Evolutionary conservation across 2,888 invertebrate genomes (phyloP).

Genomic region (Harpagoxenus sublaevis): DNA sequence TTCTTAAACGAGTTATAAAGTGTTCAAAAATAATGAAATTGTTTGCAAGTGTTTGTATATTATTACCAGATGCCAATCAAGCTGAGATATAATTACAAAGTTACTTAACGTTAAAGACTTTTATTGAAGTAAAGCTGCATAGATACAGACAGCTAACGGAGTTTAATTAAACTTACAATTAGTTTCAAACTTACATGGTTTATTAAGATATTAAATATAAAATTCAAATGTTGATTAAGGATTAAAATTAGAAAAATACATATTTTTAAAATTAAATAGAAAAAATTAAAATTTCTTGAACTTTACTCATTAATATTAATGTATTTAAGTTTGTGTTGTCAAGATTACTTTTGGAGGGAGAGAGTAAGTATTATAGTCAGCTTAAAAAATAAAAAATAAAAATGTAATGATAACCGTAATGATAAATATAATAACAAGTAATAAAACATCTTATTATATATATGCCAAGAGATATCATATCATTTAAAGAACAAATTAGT

Average conservation of each 20-base stretch:
- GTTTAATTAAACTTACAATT: constrained; percentile 36
- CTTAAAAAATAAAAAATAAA: background rate
- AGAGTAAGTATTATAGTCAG: background rate
- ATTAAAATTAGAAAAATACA: background rate
- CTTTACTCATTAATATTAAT: too few relatives aligned
- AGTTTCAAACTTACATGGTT: background rate
- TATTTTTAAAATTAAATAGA: too few relatives aligned
- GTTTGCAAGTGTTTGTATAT: constrained; percentile 39
- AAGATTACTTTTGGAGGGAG: background rate
- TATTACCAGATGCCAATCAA: constrained; percentile 53
- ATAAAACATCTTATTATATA: background rate
- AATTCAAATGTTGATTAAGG: background rate
- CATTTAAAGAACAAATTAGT: background rate
- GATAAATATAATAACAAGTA: background rate
- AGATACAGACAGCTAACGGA: background rate
- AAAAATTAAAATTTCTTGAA: too few relatives aligned
- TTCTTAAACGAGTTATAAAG: constrained; percentile 50
- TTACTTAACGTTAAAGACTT: constrained; percentile 38
- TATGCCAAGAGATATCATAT: background rate
- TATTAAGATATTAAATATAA: constrained; percentile 11
- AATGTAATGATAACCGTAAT: background rate
- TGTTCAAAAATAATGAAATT: constrained; percentile 53
- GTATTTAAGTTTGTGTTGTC: too few relatives aligned
- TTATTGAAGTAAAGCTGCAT: constrained; percentile 8
- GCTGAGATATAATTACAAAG: constrained; percentile 39